A percentile compares a stretch with the other conserved stretches of the same genome.
Evolutionary conservation across 2,888 invertebrate species (phyloP).

Genomic region (Danaus chrysippus): DNA sequence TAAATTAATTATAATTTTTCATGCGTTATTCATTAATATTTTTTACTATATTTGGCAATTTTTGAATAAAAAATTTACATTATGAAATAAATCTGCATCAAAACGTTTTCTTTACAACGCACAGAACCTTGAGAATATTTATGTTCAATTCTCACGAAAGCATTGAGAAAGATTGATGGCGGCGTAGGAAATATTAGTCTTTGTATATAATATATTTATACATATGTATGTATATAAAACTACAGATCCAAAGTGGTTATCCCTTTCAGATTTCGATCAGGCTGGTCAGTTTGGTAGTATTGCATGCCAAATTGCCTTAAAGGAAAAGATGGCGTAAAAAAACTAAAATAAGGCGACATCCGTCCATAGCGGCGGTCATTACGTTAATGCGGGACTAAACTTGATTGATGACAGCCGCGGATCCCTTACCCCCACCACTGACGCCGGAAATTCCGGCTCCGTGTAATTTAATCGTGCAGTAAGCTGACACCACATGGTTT

Average conservation of each 20-base stretch:
- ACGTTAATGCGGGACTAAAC: constrained; percentile 78
- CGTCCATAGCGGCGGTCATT: constrained; percentile 72
- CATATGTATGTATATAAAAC: constrained; percentile 31
- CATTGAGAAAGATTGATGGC: constrained; percentile 27
- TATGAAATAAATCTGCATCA: constrained; percentile 7
- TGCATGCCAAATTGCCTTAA: constrained; percentile 62
- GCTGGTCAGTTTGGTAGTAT: constrained; percentile 65
- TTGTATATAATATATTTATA: constrained; percentile 32
- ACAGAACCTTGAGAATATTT: constrained; percentile 22
- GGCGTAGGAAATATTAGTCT: constrained; percentile 21
- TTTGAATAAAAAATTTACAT: background rate
- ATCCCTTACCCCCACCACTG: constrained; percentile 25
- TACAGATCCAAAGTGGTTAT: constrained; percentile 49
- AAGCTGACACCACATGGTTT: constrained; percentile 32
- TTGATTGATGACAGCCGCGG: constrained; percentile 67
- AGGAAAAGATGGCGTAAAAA: constrained; percentile 51
- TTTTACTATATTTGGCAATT: background rate
- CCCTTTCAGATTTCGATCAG: constrained; percentile 73
- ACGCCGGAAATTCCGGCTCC: constrained; percentile 23
- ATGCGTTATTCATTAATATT: no score
- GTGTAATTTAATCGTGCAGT: constrained; percentile 33
- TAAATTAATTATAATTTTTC: no score
- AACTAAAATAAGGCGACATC: constrained; percentile 75
- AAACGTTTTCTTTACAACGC: constrained; percentile 9
- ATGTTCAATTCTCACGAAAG: constrained; percentile 27